A percentile compares a stretch with the other conserved stretches of the same genome.
Conservation (phyloP, 2,113 vertebrate genomes). For the Brienomyrus longianalis region DNA sequence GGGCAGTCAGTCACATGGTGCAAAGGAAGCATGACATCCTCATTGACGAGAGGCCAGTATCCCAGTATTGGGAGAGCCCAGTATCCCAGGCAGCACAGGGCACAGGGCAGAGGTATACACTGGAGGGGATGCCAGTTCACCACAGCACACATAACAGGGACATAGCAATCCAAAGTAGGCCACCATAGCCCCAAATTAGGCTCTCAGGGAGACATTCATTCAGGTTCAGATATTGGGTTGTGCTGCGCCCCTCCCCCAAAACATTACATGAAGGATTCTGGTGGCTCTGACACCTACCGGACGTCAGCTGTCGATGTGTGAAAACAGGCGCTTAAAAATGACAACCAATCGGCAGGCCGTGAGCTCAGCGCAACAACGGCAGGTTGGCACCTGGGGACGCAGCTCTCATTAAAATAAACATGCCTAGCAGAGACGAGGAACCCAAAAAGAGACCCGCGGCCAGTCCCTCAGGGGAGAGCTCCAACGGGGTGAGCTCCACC, state of each 20-base stretch:
- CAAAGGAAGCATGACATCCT: too few species aligned
- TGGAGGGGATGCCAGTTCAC: not conserved
- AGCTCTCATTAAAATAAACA: not conserved
- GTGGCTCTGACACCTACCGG: not conserved
- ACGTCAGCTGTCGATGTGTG: not conserved
- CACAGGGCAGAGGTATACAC: not conserved
- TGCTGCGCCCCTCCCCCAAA: not conserved
- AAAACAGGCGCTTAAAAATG: not conserved
- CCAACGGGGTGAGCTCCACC: too few species aligned
- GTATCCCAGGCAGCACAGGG: not conserved
- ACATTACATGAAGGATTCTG: not conserved
- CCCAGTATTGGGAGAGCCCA: too few species aligned
- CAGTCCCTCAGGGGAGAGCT: not conserved
- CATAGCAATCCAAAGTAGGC: not conserved
- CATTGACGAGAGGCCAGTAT: too few species aligned
- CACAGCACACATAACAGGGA: not conserved
- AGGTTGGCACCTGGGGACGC: not conserved
- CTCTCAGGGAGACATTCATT: not conserved
- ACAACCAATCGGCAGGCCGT: not conserved
- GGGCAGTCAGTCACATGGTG: too few species aligned
- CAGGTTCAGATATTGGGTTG: not conserved
- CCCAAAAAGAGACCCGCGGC: not conserved
- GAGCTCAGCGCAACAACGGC: not conserved
- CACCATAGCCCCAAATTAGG: not conserved
- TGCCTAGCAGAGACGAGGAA: not conserved